Evolutionary conservation across 2,888 invertebrate species (phyloP).

Genomic region (Acanthosoma haemorrhoidale): DNA sequence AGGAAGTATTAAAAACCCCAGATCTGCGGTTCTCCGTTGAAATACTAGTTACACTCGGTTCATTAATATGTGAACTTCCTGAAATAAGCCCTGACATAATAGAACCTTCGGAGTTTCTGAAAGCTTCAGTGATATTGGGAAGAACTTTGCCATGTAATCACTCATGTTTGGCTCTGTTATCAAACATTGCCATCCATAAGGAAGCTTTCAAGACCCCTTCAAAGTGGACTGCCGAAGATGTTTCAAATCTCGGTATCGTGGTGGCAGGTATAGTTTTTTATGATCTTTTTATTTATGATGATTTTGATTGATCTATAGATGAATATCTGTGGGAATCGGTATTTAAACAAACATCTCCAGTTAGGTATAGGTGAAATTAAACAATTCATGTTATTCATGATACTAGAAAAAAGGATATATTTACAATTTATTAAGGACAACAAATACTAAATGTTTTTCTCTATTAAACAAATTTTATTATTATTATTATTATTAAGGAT

Average conservation of each 20-base stretch:
- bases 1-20: not conserved
- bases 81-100: slow-evolving; percentile 4
- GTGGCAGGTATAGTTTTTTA: slow-evolving; percentile 37
- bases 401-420: too few species aligned
- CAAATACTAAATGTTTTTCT: too few species aligned
- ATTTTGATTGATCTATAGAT: too few species aligned
- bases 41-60: slow-evolving; percentile 31
- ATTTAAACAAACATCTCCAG: too few species aligned
- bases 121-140: slow-evolving; percentile 35
- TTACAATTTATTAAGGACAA: too few species aligned
- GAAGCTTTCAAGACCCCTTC: slow-evolving; percentile 35
- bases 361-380: too few species aligned
- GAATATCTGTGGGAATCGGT: too few species aligned
- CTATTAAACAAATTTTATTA: too few species aligned
- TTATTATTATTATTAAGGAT: too few species aligned
- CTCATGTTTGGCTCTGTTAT: slow-evolving; percentile 35
- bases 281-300: too few species aligned
- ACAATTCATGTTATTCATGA: too few species aligned
- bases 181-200: slow-evolving; percentile 28
- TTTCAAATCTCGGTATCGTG: slow-evolving; percentile 39
- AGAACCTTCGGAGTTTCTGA: slow-evolving; percentile 21
- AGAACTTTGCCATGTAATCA: slow-evolving; percentile 33
- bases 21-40: slow-evolving; percentile 1
- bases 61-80: slow-evolving; percentile 26
- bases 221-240: slow-evolving; percentile 39